phyloP scores from a whole-genome alignment of 2,113 vertebrate genomes.

The Microtus oregoni region DNA sequence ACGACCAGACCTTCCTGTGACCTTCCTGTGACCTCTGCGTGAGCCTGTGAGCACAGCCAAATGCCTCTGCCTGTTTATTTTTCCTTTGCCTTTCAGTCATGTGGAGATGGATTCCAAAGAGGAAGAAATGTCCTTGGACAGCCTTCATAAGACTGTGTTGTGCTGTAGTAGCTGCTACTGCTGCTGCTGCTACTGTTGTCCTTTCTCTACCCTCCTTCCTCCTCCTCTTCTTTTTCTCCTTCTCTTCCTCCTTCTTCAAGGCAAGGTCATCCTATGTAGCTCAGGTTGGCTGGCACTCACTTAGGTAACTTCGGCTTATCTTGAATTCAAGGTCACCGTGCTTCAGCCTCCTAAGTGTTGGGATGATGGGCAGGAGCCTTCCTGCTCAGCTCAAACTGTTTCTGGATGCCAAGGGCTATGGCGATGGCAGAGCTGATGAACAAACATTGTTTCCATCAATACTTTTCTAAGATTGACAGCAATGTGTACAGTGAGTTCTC shows the following conservation, averaged over 20 bases:
- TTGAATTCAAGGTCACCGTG: neutral
- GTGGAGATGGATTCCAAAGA: neutral
- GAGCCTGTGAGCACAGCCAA: neutral
- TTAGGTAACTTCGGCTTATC: neutral
- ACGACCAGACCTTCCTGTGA: neutral
- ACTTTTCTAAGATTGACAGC: neutral
- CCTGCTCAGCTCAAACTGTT: neutral
- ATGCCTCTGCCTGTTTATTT: neutral
- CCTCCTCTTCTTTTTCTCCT: neutral
- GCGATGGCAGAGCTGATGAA: neutral
- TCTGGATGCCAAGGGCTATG: neutral
- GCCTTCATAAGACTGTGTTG: neutral
- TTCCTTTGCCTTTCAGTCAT: neutral
- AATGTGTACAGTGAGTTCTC: neutral
- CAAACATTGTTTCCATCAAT: conserved; percentile 24
- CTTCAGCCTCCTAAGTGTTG: neutral
- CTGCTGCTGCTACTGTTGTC: neutral
- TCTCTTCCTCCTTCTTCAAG: neutral
- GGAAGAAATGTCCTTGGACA: neutral
- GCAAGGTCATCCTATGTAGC: neutral
- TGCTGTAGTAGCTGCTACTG: neutral
- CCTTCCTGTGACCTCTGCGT: neutral
- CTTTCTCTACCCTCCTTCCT: no score
- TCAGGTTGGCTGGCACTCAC: neutral
- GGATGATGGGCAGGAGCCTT: neutral